phyloP scores from a whole-genome alignment of 92 coral and sea anemone species.

The Galaxea fascicularis region DNA sequence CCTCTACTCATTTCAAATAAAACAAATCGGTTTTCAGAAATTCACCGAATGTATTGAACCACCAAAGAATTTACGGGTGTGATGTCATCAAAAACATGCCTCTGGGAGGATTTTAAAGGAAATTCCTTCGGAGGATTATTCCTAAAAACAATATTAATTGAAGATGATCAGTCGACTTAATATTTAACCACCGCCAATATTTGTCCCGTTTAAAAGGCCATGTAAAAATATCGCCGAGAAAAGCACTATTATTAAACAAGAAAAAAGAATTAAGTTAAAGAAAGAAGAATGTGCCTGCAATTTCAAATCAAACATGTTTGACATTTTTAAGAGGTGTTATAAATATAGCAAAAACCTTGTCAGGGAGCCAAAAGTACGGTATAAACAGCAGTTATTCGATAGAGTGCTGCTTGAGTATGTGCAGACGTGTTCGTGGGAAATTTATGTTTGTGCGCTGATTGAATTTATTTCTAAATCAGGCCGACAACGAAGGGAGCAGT shows the following conservation, averaged over 20 bases:
- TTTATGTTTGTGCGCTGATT: not conserved
- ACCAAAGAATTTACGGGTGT: not conserved
- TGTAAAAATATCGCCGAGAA: not conserved
- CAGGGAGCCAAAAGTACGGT: not conserved
- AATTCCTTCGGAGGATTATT: constrained; percentile 14
- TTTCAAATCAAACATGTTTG: not conserved
- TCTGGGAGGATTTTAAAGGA: not conserved
- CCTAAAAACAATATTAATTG: constrained; percentile 23
- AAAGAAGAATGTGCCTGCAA: not conserved
- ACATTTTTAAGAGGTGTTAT: not conserved
- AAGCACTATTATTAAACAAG: too few species aligned
- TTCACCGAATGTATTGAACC: not conserved
- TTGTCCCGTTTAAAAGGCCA: not conserved
- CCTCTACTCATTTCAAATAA: not conserved
- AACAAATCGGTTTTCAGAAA: too few species aligned
- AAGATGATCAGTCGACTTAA: constrained; percentile 15
- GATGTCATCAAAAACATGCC: not conserved
- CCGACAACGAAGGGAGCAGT: not conserved
- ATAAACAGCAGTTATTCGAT: not conserved
- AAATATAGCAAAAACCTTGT: not conserved
- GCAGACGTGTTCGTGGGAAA: not conserved
- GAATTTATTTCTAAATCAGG: not conserved
- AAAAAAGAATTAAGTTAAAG: not conserved
- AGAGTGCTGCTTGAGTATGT: not conserved
- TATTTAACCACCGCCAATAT: constrained; percentile 4